Evolutionary conservation across 2,888 invertebrate genomes (phyloP).

Genomic region (Neria commutata): DNA sequence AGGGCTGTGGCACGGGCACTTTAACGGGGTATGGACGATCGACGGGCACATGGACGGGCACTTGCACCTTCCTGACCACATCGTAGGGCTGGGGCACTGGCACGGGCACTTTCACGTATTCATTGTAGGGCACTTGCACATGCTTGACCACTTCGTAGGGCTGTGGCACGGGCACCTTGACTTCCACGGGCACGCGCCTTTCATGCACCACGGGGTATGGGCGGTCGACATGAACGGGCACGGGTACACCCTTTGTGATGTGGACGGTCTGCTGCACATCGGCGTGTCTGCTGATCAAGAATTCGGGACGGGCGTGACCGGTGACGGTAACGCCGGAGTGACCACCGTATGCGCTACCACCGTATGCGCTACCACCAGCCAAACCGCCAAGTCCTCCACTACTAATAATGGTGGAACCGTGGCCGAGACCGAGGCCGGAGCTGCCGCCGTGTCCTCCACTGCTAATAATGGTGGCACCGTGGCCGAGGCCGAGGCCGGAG

Average conservation of each 20-base stretch:
- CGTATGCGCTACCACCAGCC: conserved; percentile 24
- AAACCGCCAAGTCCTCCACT: conserved; percentile 44
- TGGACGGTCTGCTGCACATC: conserved; percentile 72
- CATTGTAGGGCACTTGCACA: conserved; percentile 72
- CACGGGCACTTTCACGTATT: conserved; percentile 71
- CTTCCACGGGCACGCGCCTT: conserved; percentile 67
- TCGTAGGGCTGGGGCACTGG: conserved; percentile 68
- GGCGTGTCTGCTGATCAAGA: conserved; percentile 63
- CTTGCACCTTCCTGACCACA: conserved; percentile 68
- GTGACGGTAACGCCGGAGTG: conserved; percentile 35
- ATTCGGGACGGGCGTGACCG: conserved; percentile 39
- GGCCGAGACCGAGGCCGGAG: conserved; percentile 49
- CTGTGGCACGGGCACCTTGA: conserved; percentile 71
- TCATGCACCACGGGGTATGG: conserved; percentile 74
- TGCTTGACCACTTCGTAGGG: conserved; percentile 75
- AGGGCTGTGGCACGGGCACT: conserved; percentile 72
- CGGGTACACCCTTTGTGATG: conserved; percentile 75
- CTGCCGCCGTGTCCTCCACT: conserved; percentile 36
- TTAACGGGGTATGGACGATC: conserved; percentile 72
- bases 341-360: conserved; percentile 42
- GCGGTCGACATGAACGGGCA: conserved; percentile 76
- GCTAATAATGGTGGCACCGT: conserved; percentile 40
- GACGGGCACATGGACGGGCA: conserved; percentile 67
- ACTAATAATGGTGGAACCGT: conserved; percentile 55
- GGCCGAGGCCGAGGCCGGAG: conserved; percentile 28